These are phyloP conservation scores for Melopsittacus undulatus DNA, from an alignment of 2,797 vertebrate genomes.

Conservation along the genomic window DNA sequence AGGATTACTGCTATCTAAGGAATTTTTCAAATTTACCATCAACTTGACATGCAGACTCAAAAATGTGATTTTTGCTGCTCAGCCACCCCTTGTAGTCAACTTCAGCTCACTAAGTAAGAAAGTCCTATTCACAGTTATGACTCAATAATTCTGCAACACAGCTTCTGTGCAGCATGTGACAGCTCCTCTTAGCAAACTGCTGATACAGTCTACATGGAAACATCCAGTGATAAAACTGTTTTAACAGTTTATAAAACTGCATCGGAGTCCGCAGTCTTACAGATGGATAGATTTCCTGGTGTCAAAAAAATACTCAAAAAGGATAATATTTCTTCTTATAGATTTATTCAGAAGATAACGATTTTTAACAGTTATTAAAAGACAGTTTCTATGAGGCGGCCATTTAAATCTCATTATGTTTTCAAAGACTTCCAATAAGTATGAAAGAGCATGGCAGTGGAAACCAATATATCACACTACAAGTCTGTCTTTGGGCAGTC, in stretches of 20 bases:
- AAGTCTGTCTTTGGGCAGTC: not conserved
- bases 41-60: not conserved
- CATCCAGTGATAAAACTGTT: not conserved
- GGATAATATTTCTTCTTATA: not conserved
- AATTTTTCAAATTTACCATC: slow-evolving; percentile 24
- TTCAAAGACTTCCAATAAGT: not conserved
- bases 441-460: not conserved
- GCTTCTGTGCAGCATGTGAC: not conserved
- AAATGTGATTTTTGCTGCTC: not conserved
- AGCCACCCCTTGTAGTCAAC: not conserved
- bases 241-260: slow-evolving; percentile 13
- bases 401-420: slow-evolving; percentile 30
- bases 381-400: not conserved
- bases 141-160: accelerated
- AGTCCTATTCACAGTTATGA: not conserved
- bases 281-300: not conserved
- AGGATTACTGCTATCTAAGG: not conserved
- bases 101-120: not conserved
- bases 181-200: not conserved
- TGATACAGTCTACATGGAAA: not conserved
- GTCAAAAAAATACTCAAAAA: slow-evolving; percentile 5
- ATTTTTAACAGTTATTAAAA: slow-evolving; percentile 33
- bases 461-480: not conserved
- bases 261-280: not conserved
- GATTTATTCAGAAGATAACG: slow-evolving; percentile 19